phyloP scores from a whole-genome alignment of 2,797 vertebrate genomes.

The Nasua narica region DNA sequence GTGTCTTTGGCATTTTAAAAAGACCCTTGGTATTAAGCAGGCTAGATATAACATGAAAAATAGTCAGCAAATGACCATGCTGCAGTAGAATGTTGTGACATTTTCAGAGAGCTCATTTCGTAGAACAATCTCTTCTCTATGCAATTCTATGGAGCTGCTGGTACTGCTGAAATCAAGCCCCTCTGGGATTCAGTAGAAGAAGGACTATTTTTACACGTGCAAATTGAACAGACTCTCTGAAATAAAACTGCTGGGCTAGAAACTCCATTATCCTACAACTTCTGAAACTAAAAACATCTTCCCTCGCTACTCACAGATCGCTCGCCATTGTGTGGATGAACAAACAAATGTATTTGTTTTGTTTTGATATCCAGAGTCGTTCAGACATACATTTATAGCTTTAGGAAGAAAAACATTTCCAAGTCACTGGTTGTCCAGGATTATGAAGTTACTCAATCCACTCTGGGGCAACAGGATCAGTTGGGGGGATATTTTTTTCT shows the following conservation, averaged over 20 bases:
- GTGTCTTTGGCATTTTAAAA: conserved; percentile 71
- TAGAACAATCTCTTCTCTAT: conserved; percentile 72
- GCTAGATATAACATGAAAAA: conserved; percentile 56
- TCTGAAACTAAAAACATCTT: conserved; percentile 49
- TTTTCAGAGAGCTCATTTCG: conserved; percentile 65
- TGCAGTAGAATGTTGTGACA: conserved; percentile 51
- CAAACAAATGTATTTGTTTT: conserved; percentile 32
- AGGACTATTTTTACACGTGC: conserved; percentile 62
- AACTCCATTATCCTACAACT: conserved; percentile 64
- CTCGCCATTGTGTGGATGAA: conserved; percentile 16
- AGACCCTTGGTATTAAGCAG: conserved; percentile 66
- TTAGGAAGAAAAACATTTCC: neutral
- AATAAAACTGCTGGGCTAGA: conserved; percentile 69
- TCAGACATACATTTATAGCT: conserved; percentile 39
- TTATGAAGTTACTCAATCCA: conserved; percentile 15
- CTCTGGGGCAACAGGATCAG: neutral
- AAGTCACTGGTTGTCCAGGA: neutral
- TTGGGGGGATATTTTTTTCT: neutral
- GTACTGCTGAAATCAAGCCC: conserved; percentile 34
- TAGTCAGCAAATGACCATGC: conserved; percentile 51
- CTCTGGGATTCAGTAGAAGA: conserved; percentile 51
- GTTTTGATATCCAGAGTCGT: conserved; percentile 41
- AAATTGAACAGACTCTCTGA: conserved; percentile 46
- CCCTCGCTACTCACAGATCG: neutral
- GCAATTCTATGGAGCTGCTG: conserved; percentile 7